phyloP scores from a whole-genome alignment of 2,113 vertebrate genomes.

The Entosphenus tridentatus region DNA sequence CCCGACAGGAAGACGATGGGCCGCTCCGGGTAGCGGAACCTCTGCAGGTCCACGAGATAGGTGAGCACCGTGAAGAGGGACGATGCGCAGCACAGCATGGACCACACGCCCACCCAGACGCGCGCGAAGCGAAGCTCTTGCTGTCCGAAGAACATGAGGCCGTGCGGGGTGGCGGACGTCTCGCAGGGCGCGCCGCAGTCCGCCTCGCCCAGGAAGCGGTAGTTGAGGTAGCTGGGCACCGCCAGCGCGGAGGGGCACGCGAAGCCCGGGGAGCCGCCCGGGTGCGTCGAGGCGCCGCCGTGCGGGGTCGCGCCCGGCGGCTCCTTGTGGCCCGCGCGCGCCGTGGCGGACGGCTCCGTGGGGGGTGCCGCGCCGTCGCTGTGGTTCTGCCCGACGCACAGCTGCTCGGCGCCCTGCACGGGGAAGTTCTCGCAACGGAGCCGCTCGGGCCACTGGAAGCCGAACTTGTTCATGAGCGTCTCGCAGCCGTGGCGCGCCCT shows the following conservation, averaged over 20 bases:
- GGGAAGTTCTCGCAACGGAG: slow-evolving; percentile 69
- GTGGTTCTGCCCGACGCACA: slow-evolving; percentile 87
- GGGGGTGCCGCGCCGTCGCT: slow-evolving; percentile 54
- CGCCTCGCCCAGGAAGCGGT: slow-evolving; percentile 66
- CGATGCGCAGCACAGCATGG: slow-evolving; percentile 71
- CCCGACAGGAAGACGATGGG: slow-evolving; percentile 84
- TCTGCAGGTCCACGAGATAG: slow-evolving; percentile 87
- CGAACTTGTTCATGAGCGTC: slow-evolving; percentile 75
- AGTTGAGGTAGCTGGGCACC: slow-evolving; percentile 80
- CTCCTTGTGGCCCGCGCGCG: not conserved
- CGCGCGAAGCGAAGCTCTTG: slow-evolving; percentile 62
- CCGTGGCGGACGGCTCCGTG: slow-evolving; percentile 56
- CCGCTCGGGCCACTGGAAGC: slow-evolving; percentile 76
- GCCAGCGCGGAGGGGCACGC: slow-evolving; percentile 57
- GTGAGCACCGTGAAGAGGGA: slow-evolving; percentile 73
- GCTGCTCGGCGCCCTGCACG: slow-evolving; percentile 73
- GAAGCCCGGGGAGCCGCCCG: slow-evolving; percentile 17
- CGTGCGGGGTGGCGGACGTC: slow-evolving; percentile 77
- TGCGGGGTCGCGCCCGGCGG: slow-evolving; percentile 2
- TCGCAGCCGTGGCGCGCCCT: slow-evolving; percentile 73
- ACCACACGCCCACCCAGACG: slow-evolving; percentile 93
- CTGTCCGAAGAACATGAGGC: slow-evolving; percentile 61
- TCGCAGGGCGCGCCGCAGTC: slow-evolving; percentile 45
- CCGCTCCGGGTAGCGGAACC: slow-evolving; percentile 81
- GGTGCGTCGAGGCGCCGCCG: slow-evolving; percentile 24